These are phyloP conservation scores for Digitonthophagus gazella DNA, from an alignment of 2,888 invertebrate species.

Conservation along the genomic window DNA sequence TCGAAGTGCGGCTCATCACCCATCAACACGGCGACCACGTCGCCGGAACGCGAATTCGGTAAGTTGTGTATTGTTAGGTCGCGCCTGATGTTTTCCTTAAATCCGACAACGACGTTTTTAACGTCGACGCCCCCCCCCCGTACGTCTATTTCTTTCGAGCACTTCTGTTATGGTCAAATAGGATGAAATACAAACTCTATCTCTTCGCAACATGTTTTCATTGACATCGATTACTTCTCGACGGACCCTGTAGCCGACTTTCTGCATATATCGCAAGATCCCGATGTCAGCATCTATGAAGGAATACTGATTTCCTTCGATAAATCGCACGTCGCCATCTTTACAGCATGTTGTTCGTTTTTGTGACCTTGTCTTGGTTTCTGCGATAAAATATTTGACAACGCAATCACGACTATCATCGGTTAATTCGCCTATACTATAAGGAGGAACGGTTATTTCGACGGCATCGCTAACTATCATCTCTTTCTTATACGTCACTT, in stretches of 20 bases:
- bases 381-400: too few relatives aligned
- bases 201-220: constrained; percentile 12
- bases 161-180: constrained; percentile 22
- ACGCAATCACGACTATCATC: too few relatives aligned
- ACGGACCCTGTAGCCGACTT: constrained; percentile 8
- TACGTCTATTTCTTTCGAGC: constrained; percentile 5
- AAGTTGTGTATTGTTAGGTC: constrained; percentile 20
- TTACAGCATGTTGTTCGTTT: too few relatives aligned
- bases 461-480: too few relatives aligned
- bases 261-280: not conserved
- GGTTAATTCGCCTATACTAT: too few relatives aligned
- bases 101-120: too few relatives aligned
- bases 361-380: too few relatives aligned
- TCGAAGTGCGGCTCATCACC: constrained; percentile 25
- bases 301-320: too few relatives aligned
- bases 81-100: not conserved
- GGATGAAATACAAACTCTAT: constrained; percentile 1
- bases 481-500: too few relatives aligned
- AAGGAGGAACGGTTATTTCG: too few relatives aligned
- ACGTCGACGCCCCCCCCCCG: not conserved
- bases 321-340: too few relatives aligned
- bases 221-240: not conserved
- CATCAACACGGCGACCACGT: constrained; percentile 27
- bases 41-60: constrained; percentile 24
- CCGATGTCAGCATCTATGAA: constrained; percentile 28